Evolutionary conservation across 2,888 invertebrate genomes (phyloP).

Genomic region (Abrostola tripartita): DNA sequence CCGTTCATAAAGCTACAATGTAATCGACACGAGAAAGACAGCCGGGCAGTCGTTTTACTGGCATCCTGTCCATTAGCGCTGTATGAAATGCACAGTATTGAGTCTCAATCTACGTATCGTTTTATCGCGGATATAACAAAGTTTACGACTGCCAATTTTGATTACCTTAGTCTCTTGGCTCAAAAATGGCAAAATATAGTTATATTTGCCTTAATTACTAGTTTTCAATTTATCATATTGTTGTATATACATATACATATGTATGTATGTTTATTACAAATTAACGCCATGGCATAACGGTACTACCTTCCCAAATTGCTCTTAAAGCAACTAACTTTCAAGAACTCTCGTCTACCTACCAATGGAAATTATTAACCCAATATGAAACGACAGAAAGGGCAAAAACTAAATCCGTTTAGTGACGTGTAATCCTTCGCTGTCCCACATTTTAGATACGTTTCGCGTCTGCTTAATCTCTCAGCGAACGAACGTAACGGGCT

Average conservation of each 20-base stretch:
- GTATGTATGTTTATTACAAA: too few relatives aligned
- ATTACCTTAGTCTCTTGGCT: neutral
- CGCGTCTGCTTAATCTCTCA: slow-evolving; percentile 44
- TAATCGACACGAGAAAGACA: slow-evolving; percentile 44
- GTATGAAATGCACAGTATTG: slow-evolving; percentile 28
- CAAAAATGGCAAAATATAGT: neutral
- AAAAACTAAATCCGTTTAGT: slow-evolving; percentile 41
- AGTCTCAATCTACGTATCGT: slow-evolving; percentile 30
- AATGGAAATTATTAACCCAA: neutral
- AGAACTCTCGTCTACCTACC: neutral
- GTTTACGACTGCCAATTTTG: neutral
- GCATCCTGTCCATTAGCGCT: slow-evolving; percentile 40
- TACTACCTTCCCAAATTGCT: too few relatives aligned
- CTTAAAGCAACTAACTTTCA: too few relatives aligned
- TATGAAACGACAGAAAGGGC: slow-evolving; percentile 5
- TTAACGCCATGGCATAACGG: too few relatives aligned
- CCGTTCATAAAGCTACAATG: slow-evolving; percentile 42
- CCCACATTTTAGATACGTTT: slow-evolving; percentile 28
- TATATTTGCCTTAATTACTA: neutral
- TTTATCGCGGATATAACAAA: slow-evolving; percentile 10
- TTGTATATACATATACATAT: too few relatives aligned
- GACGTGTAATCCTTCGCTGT: slow-evolving; percentile 22
- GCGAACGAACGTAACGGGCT: slow-evolving; percentile 24
- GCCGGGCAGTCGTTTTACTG: slow-evolving; percentile 22
- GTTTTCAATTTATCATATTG: neutral